Evolutionary conservation across 2,888 invertebrate species (phyloP), one percentile per base, ranked within the genome.

Genomic region (Azorinus chamasolen): DNA sequence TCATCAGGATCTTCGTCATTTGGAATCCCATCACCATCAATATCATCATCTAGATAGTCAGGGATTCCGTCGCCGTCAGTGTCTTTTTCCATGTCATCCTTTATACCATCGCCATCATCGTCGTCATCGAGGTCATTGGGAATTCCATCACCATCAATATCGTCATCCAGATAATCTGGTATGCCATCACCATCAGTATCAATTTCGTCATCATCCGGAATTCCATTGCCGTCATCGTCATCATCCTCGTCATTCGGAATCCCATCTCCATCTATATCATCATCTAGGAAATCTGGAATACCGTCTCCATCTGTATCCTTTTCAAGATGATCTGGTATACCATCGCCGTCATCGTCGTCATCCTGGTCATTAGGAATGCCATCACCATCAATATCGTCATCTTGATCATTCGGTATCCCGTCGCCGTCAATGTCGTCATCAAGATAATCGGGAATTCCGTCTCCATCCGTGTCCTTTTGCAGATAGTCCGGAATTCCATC

Each of bases 1-100:
- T 82, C 83, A 46, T 91, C 79, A 25, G 78, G 45, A 75, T 88
- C 87, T 20, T 84, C 83, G 8, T 87, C 82, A 12, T 87, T 88
- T 20, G 88, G 89, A 18, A 90, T 87, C 1, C 89, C 89, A 72
- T 89, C 87, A 5, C 86, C 86, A 82, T 92, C 91, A 41, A 83
- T 86, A 64, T 83, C 82, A 46, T 87, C 83, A 18, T 83, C 73
- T 6, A 83, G 46, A 43, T 84, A 83, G 8, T 91, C 92, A 1
- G 92, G 91, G n/a, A 91, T 90, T 25, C 91, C 91, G 79, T 91
- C 90, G 24, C 86, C 86, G 65, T 88, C 85, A 43, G 86, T 22
- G 70, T 86, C 88, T 41, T 69, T 72, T 22, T 82, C 89, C 58
- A 76, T 59, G 65, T 83, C 63, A 46, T 86, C 89, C 18, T 83